Conservation (phyloP, 2,113 vertebrate genomes). For the Neolamprologus caudopunctatus region DNA sequence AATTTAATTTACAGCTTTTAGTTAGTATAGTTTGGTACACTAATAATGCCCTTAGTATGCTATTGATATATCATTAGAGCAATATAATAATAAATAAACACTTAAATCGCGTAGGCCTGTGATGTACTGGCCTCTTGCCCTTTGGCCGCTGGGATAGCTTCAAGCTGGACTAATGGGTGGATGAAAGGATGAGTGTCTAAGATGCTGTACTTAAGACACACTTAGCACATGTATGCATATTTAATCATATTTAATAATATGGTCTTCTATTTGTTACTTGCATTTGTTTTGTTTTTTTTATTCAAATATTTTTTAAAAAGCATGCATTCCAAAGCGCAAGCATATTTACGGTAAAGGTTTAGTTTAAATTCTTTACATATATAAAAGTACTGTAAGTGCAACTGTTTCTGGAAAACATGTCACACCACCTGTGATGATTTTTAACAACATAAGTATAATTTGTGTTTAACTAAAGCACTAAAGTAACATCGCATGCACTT, state of each 20-base stretch:
- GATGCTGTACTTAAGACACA: neutral
- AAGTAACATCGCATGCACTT: neutral
- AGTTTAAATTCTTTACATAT: neutral
- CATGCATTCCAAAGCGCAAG: neutral
- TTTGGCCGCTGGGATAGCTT: neutral
- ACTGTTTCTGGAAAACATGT: neutral
- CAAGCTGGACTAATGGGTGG: neutral
- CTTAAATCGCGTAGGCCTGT: neutral
- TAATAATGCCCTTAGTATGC: neutral
- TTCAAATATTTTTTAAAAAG: neutral
- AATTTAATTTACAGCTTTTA: neutral
- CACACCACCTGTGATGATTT: neutral
- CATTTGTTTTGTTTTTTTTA: neutral
- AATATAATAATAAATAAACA: neutral
- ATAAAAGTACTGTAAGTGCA: neutral
- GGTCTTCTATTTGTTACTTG: neutral
- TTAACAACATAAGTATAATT: neutral
- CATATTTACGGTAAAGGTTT: neutral
- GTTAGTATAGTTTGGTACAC: neutral
- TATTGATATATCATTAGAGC: neutral
- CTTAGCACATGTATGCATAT: neutral
- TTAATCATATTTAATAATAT: neutral
- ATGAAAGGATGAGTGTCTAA: neutral
- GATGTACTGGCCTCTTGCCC: neutral
- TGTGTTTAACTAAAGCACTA: neutral